phyloP scores from a whole-genome alignment of 1,140 invertebrate genomes.

The Temnothorax longispinosus region DNA sequence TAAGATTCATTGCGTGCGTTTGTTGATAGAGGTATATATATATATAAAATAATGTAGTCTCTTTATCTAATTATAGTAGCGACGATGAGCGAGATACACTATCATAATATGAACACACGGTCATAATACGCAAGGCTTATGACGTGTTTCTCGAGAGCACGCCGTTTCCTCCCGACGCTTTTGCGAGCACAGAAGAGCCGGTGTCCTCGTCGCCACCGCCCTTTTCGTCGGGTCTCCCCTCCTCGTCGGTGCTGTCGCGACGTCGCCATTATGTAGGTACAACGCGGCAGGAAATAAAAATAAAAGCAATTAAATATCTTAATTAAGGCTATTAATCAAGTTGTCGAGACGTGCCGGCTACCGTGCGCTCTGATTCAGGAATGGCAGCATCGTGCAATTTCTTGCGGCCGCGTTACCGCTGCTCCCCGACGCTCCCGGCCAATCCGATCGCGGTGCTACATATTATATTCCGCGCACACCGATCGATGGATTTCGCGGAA shows the following conservation, averaged over 20 bases:
- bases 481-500: constrained; percentile 68
- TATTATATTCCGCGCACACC: constrained; percentile 75
- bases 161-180: constrained; percentile 26
- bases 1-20: background rate
- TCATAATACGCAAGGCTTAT: background rate
- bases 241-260: constrained; percentile 64
- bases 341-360: constrained; percentile 80
- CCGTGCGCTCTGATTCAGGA: constrained; percentile 79
- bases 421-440: constrained; percentile 28
- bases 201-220: background rate
- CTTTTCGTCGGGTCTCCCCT: constrained; percentile 1
- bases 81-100: background rate
- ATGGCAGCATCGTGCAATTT: constrained; percentile 81
- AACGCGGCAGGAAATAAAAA: constrained; percentile 80
- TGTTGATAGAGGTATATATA: background rate
- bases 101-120: background rate
- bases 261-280: constrained; percentile 72
- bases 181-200: constrained; percentile 13
- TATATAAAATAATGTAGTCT: background rate
- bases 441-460: constrained; percentile 67
- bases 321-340: constrained; percentile 86
- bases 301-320: constrained; percentile 86
- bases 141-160: constrained; percentile 19
- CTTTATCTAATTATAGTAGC: constrained; percentile 8
- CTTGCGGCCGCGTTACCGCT: constrained; percentile 67